phyloP scores from a whole-genome alignment of 2,113 vertebrate genomes.

The Marmota monax region DNA sequence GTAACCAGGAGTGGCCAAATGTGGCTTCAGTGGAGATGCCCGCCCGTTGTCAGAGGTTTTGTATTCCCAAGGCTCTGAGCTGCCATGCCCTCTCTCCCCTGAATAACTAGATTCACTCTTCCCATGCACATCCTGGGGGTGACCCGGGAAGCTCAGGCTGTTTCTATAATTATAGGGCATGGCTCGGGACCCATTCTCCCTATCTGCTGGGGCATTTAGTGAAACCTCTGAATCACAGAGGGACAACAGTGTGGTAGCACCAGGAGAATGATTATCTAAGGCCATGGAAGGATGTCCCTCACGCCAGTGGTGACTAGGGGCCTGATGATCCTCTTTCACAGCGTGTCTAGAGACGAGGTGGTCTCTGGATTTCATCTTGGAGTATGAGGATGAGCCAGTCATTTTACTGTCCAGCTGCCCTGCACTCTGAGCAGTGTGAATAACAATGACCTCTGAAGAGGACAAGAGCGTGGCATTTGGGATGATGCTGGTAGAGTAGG shows the following conservation, averaged over 20 bases:
- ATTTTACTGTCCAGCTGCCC: constrained; percentile 82
- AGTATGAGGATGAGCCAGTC: constrained; percentile 81
- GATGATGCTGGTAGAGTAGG: constrained; percentile 94
- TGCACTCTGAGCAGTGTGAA: constrained; percentile 88
- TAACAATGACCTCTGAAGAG: constrained; percentile 92
- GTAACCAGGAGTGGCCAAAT: constrained; percentile 88
- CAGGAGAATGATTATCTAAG: constrained; percentile 80
- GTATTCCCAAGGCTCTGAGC: constrained; percentile 90
- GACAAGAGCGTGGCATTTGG: constrained; percentile 94
- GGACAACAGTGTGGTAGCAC: constrained; percentile 83
- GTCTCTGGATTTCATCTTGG: constrained; percentile 83
- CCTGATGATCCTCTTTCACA: constrained; percentile 80
- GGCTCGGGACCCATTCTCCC: constrained; percentile 87
- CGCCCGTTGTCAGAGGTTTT: constrained; percentile 87
- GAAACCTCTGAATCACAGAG: constrained; percentile 86
- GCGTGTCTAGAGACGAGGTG: constrained; percentile 70
- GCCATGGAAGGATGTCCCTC: constrained; percentile 80
- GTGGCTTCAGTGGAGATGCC: constrained; percentile 84
- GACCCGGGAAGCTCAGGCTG: constrained; percentile 73
- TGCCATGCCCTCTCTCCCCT: constrained; percentile 87
- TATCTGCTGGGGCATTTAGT: constrained; percentile 79
- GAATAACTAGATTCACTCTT: constrained; percentile 90
- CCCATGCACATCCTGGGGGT: constrained; percentile 83
- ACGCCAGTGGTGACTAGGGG: constrained; percentile 84
- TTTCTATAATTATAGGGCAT: constrained; percentile 78